Base-by-base conservation (phyloP, 2,113 vertebrate genomes). In the Lepus europaeus region DNA sequence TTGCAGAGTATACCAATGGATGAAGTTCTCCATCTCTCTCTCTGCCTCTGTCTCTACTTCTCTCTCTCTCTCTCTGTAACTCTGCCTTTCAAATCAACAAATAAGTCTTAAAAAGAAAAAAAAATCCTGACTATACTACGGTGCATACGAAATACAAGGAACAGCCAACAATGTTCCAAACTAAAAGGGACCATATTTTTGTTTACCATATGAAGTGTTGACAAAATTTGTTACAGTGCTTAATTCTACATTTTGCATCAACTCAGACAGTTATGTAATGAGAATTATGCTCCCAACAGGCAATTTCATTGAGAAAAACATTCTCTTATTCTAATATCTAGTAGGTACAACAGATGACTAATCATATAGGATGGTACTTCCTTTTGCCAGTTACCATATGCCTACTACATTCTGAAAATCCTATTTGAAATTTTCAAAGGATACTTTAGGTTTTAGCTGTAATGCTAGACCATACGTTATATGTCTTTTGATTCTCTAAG, bases 271-370 rank as follows among this genome's bases (percentile, higher is more conserved):
- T 93, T 85, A 22, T 17, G 87, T 66, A 89, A 87, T 91, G 87
- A 93, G 31, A 59, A 36, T n/a, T 33, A 89, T 89, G 36, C 51
- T 90, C n/a, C 33, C 49, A 87, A 80, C 36, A 79, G 66, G 56
- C 19, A 95, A 69, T 69, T 96, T 90, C 39, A 91, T 93, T 79
- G 72, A 92, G 91, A 97, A 90, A 87, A 96, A 95, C 39, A 33
- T 82, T 84, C 59, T 93, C 19, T 25, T 45, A 3, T 92, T 45
- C 33, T 59, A 63, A 74, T 63, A 22, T 3, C 22, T 90, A 33
- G 49, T 61, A n/a, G 22, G 25, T 51, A 0, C 13, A 79, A 36
- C 49, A 91, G 39, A n/a, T 59, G 12, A 72, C 56, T 89, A 25
- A 11, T 74, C 12, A 68, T 64, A 70, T 20, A 81, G 49, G 29